Evolutionary conservation across 2,797 vertebrate genomes (phyloP).

Genomic region (Mionectes olivaceus): DNA sequence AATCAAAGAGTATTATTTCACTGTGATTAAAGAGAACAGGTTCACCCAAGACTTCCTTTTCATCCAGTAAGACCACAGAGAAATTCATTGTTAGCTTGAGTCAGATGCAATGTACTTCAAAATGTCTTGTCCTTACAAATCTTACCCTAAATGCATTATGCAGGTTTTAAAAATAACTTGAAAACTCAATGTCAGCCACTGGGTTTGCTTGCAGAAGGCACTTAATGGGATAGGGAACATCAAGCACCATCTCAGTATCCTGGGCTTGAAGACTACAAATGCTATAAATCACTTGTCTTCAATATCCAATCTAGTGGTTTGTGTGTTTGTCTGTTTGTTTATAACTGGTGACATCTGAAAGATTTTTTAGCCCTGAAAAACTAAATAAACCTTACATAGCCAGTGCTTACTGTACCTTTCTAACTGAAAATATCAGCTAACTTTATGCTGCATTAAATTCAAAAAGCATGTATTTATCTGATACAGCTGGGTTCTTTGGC

Average conservation of each 20-base stretch:
- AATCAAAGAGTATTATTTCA: slow-evolving; percentile 70
- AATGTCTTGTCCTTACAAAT: slow-evolving; percentile 45
- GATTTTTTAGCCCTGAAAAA: neutral
- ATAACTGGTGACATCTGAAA: neutral
- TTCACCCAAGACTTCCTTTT: slow-evolving; percentile 54
- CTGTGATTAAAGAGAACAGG: slow-evolving; percentile 66
- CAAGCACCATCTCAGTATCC: neutral
- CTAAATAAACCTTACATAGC: neutral
- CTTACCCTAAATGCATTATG: slow-evolving; percentile 22
- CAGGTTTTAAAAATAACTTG: slow-evolving; percentile 29
- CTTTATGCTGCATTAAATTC: neutral
- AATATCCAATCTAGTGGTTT: neutral
- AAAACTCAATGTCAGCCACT: neutral
- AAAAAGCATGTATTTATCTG: neutral
- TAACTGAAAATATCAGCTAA: neutral
- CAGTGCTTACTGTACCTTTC: neutral
- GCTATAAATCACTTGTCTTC: neutral
- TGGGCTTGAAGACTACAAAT: neutral
- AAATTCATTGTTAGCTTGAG: slow-evolving; percentile 59
- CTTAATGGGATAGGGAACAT: neutral
- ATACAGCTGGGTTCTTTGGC: neutral
- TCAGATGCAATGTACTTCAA: slow-evolving; percentile 51
- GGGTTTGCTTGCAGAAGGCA: neutral
- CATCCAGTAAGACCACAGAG: slow-evolving; percentile 54
- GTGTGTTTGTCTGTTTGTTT: neutral